Percentiles rank a stretch among this genome's conserved stretches.
Conservation (phyloP, 1,140 invertebrate genomes). For the Plodia interpunctella region DNA sequence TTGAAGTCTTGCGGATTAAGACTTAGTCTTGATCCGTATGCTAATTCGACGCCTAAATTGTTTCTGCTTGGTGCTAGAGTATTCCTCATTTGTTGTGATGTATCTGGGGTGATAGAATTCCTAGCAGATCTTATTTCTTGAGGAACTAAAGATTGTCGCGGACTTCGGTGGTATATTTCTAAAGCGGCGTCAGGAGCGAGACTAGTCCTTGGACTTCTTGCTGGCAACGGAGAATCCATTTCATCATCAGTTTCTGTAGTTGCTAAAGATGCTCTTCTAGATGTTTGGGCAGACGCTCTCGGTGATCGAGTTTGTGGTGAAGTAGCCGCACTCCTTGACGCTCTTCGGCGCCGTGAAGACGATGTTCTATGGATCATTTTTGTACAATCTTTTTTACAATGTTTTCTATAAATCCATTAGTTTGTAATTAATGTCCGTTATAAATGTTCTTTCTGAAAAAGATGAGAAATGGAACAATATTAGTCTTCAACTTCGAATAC, state of each 20-base stretch:
- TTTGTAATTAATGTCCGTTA: neutral
- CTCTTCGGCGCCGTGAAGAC: conserved; percentile 81
- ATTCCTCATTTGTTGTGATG: conserved; percentile 69
- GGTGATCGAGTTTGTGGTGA: conserved; percentile 77
- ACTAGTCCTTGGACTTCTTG: conserved; percentile 80
- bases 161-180: conserved; percentile 79
- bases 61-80: conserved; percentile 78
- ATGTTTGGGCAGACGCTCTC: conserved; percentile 66
- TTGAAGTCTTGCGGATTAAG: conserved; percentile 79
- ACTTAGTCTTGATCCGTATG: conserved; percentile 75
- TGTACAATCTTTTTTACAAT: neutral
- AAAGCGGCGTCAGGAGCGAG: conserved; percentile 79
- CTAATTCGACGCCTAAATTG: conserved; percentile 78
- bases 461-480: neutral
- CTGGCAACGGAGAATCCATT: conserved; percentile 67
- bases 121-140: conserved; percentile 75
- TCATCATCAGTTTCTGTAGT: conserved; percentile 69
- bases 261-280: conserved; percentile 58
- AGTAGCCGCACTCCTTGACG: conserved; percentile 81
- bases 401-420: neutral
- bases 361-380: conserved; percentile 80
- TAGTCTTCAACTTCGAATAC: neutral
- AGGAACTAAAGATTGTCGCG: conserved; percentile 80
- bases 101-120: conserved; percentile 79
- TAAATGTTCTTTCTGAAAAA: neutral